Evolutionary conservation across 2,113 vertebrate species (phyloP).

Genomic region (Prunella fulvescens): DNA sequence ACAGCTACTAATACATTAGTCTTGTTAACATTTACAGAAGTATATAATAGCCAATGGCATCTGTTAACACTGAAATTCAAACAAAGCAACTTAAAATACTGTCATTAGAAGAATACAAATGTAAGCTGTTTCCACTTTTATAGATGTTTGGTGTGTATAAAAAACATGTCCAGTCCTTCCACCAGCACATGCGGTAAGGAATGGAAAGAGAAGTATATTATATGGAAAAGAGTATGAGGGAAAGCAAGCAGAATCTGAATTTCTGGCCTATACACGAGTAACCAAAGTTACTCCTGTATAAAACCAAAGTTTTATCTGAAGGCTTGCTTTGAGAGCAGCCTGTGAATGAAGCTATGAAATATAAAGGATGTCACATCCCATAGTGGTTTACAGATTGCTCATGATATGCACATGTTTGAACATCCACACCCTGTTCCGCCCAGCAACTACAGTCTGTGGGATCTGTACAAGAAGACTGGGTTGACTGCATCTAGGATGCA

Average conservation of each 20-base stretch:
- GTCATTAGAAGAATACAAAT: background rate
- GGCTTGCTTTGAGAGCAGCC: background rate
- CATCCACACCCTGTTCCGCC: background rate
- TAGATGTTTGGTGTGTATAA: background rate
- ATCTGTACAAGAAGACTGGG: background rate
- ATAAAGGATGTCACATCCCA: background rate
- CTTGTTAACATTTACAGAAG: background rate
- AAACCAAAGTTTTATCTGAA: background rate
- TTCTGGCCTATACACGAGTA: background rate
- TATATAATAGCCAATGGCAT: background rate
- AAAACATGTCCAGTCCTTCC: background rate
- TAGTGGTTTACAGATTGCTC: background rate
- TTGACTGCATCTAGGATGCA: background rate
- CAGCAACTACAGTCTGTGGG: background rate
- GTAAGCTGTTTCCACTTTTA: background rate
- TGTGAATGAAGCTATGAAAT: background rate
- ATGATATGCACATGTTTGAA: background rate
- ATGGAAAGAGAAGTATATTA: background rate
- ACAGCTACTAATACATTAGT: background rate
- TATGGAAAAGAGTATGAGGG: background rate
- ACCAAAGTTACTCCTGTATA: background rate
- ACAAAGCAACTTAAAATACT: background rate
- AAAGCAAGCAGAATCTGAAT: background rate
- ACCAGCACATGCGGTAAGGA: background rate
- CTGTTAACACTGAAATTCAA: slow-evolving; percentile 11